A percentile compares a stretch with the other conserved stretches of the same genome.
phyloP scores from a whole-genome alignment of 2,797 vertebrate species.

The Notamacropus eugenii region DNA sequence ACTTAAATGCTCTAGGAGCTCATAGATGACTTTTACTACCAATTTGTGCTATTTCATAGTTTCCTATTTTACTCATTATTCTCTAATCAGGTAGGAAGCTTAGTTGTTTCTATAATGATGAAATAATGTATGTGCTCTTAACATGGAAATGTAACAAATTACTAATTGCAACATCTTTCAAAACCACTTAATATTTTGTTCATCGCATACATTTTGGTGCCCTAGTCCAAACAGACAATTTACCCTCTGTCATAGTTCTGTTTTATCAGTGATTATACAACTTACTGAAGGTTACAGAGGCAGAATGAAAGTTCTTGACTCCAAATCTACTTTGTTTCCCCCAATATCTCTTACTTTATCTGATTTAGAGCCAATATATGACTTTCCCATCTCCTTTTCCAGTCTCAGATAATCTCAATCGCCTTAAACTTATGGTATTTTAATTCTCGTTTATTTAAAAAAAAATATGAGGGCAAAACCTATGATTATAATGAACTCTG shows the following conservation, averaged over 20 bases:
- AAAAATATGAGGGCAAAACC: not conserved
- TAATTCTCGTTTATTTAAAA: not conserved
- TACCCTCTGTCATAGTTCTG: not conserved
- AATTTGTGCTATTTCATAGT: not conserved
- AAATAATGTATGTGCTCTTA: not conserved
- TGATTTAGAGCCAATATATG: not conserved
- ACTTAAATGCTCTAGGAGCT: not conserved
- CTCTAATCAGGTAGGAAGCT: not conserved
- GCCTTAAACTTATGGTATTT: not conserved
- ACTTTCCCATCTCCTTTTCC: not conserved
- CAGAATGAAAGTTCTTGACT: not conserved
- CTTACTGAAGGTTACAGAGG: not conserved
- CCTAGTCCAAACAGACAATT: not conserved
- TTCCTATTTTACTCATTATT: not conserved
- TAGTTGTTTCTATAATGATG: not conserved
- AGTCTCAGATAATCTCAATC: not conserved
- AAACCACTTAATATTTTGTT: not conserved
- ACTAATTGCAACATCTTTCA: not conserved
- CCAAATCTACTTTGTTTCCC: not conserved
- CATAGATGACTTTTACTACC: not conserved
- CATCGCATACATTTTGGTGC: too few species aligned
- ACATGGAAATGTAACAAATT: too few species aligned
- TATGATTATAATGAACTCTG: slow-evolving; percentile 2
- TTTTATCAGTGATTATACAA: not conserved
- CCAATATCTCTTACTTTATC: not conserved